Conservation (phyloP, 2,888 invertebrate species). For the Drosophila fungiperda region DNA sequence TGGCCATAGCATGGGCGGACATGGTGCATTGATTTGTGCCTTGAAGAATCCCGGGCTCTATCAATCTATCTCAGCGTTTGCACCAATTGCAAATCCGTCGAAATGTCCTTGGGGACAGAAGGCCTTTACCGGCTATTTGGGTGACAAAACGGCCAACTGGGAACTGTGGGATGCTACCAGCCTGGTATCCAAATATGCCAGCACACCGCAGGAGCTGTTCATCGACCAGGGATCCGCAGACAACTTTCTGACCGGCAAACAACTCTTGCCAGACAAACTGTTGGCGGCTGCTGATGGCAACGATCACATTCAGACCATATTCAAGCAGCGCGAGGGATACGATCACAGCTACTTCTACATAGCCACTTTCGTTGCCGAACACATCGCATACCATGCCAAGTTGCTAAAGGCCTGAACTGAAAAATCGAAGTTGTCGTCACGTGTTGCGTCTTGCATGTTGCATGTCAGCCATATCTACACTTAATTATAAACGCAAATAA, state of each 20-base stretch:
- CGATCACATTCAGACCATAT: constrained; percentile 89
- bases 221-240: constrained; percentile 96
- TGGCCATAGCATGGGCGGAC: constrained; percentile 99
- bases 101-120: constrained; percentile 95
- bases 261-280: constrained; percentile 94
- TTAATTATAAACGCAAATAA: constrained; percentile 25
- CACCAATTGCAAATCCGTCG: constrained; percentile 96
- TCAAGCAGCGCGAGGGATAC: constrained; percentile 92
- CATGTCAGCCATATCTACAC: constrained; percentile 4
- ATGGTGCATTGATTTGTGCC: constrained; percentile 96
- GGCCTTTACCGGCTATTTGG: constrained; percentile 93
- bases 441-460: not conserved
- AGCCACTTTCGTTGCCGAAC: constrained; percentile 95
- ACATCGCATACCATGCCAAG: constrained; percentile 95
- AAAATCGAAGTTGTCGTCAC: not conserved
- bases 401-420: constrained; percentile 86
- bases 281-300: constrained; percentile 85
- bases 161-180: constrained; percentile 95
- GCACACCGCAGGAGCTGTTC: constrained; percentile 92
- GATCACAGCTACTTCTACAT: constrained; percentile 98
- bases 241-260: constrained; percentile 90
- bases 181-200: constrained; percentile 92
- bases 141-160: constrained; percentile 89
- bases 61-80: constrained; percentile 96
- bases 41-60: constrained; percentile 96